Evolutionary conservation across 2,888 invertebrate genomes (phyloP), one percentile per base, ranked within the genome.

Genomic region (Eucera pruinosa): DNA sequence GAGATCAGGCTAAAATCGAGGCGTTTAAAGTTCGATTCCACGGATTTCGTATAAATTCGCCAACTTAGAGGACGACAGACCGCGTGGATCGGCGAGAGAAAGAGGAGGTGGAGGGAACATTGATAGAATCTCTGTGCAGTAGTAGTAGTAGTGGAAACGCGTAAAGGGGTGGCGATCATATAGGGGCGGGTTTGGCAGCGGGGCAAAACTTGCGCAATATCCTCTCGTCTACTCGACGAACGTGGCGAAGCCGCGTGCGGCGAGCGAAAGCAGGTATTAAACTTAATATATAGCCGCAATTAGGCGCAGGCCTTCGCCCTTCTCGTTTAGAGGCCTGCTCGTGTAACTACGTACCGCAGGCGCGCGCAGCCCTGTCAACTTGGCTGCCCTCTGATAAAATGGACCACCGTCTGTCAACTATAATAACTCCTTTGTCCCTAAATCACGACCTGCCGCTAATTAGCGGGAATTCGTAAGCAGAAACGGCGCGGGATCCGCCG

Each of bases 241-340:
- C 64, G 70, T n/a, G 55, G 60, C 66, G 64, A 80, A 43, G 80
- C 83, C 60, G 81, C 81, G 81, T 78, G 83, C 85, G 82, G 83
- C 87, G 83, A 85, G 85, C 85, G 71, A 88, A 87, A 86, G 84
- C 86, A 87, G 88, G 85, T 90, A 91, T 90, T 89, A 91, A 91
- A 91, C 89, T 90, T 89, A 89, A 91, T 91, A 90, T 91, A 91
- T 88, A 88, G 88, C 88, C 80, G 90, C 90, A 91, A 91, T 91
- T 90, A 91, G 90, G 83, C 86, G 85, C 91, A 89, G 89, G 86
- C 88, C 83, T 83, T 71, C 73, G 78, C 84, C 81, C 81, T 81
- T 47, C 64, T 69, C 76, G 74, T 68, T 78, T 50, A 55, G 78
- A 69, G 66, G 54, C 66, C 55, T 41, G 52, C 55, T 48, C 48